Percentiles rank a stretch among this genome's conserved stretches.
These are phyloP conservation scores for Tenebrio molitor DNA, from an alignment of 1,140 invertebrate genomes.

Conservation along the genomic window DNA sequence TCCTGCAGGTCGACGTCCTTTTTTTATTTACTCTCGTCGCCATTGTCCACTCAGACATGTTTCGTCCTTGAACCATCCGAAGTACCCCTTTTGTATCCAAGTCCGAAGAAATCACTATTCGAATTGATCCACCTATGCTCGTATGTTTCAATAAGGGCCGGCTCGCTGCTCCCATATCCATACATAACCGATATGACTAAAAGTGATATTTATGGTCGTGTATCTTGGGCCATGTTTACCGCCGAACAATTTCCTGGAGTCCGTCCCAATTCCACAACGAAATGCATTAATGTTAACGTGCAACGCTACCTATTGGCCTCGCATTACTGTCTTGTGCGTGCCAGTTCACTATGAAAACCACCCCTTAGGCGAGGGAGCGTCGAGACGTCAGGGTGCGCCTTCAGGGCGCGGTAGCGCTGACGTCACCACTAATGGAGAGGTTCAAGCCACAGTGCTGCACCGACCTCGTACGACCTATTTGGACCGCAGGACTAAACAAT, in stretches of 20 bases:
- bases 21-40: too few species aligned
- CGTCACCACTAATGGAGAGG: constrained; percentile 31
- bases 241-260: constrained; percentile 8
- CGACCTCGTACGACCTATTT: constrained; percentile 1
- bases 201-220: constrained; percentile 14
- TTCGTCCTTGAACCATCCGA: too few species aligned
- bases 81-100: too few species aligned
- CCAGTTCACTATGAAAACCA: constrained; percentile 33
- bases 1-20: not conserved
- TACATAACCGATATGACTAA: constrained; percentile 6
- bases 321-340: constrained; percentile 31
- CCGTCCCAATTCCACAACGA: not conserved
- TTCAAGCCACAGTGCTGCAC: not conserved
- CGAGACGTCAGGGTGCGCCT: constrained; percentile 36
- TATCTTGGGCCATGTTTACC: not conserved
- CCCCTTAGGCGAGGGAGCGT: constrained; percentile 41
- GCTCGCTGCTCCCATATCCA: not conserved
- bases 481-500: not conserved
- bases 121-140: too few species aligned
- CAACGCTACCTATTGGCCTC: not conserved
- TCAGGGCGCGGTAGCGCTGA: constrained; percentile 39
- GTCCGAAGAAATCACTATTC: not conserved
- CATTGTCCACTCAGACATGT: too few species aligned
- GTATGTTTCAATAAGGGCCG: constrained; percentile 10
- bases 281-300: constrained; percentile 1